A percentile compares a stretch with the other conserved stretches of the same genome.
phyloP scores from a whole-genome alignment of 2,113 vertebrate species.

The Corythornis vintsioides region DNA sequence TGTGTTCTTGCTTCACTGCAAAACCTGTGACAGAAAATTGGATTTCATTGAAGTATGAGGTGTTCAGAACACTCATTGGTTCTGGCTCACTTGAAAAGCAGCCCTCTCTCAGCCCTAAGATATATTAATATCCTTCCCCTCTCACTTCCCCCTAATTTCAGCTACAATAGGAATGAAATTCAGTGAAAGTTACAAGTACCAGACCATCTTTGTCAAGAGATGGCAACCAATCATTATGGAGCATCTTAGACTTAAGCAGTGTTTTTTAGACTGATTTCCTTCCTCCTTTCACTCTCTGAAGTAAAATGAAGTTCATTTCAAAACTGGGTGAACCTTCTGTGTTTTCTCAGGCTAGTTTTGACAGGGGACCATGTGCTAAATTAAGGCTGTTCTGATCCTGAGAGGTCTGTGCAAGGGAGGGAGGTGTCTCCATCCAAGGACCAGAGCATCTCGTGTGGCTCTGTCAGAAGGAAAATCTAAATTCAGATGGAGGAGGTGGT shows the following conservation, averaged over 20 bases:
- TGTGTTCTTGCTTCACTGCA: background rate
- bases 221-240: conserved; percentile 54
- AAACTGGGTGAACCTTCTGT: background rate
- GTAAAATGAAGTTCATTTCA: conserved; percentile 44
- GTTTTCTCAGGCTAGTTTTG: background rate
- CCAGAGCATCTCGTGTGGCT: background rate
- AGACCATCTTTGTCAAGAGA: conserved; percentile 53
- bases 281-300: background rate
- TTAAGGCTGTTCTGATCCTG: background rate
- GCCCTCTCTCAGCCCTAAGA: conserved; percentile 3
- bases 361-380: background rate
- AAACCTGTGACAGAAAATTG: conserved; percentile 64
- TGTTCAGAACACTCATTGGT: conserved; percentile 55
- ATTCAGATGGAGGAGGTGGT: conserved; percentile 16
- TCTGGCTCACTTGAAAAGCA: conserved; percentile 71
- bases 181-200: conserved; percentile 57
- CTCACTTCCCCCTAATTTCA: conserved; percentile 25
- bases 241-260: conserved; percentile 59
- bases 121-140: conserved; percentile 56
- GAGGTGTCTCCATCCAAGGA: fast-evolving
- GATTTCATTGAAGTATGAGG: conserved; percentile 68
- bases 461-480: conserved; percentile 16
- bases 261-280: conserved; percentile 10
- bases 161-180: conserved; percentile 57
- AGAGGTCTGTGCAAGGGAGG: background rate